Base-by-base conservation (phyloP, 2,797 vertebrate genomes). In the Myotis findleyi region DNA sequence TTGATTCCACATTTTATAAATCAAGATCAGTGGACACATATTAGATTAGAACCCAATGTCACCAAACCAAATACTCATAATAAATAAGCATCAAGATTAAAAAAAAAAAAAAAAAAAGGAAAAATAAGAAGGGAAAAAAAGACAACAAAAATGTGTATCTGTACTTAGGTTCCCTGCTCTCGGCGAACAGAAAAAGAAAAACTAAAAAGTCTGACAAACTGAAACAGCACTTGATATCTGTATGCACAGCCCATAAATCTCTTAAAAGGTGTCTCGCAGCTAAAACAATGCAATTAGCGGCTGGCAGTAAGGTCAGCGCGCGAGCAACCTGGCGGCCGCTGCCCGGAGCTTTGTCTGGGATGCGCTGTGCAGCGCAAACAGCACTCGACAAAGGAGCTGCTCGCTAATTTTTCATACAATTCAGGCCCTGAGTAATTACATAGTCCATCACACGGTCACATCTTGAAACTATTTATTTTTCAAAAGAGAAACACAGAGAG, bases 311-410 rank as follows among this genome's bases (percentile, higher is more conserved):
- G 97, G 98, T 95, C 96, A 93, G 97, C 82, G 87, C 68, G 96
- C 94, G 95, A 85, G 27, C 85, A 93, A 97, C 96, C 82, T 14
- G 6, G 17, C 94, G 18, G 41, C 91, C 94, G 96, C 76, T 44
- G 38, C 96, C 96, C 81, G 97, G 98, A 97, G 98, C 98, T 98
- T 98, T 98, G 98, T 98, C 97, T 98, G 75, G 96, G 91, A 49
- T 16, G 51, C 94, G 97, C 91, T 84, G 75, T 49, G 21, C 96
- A 59, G 92, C 96, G 96, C 97, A 97, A 98, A 95, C 90, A 97
- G 66, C 17, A 2, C 66, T 92, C 98, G 97, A 98, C 98, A 98
- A 98, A 98, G 94, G 95, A 91, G 75, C 97, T 89, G 93, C 95
- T 97, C 96, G 95, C 97, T 97, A 97, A 97, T 97, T 97, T 95